These are phyloP conservation scores for Eulemur rubriventer DNA, from an alignment of 2,797 vertebrate genomes.

Conservation along the genomic window DNA sequence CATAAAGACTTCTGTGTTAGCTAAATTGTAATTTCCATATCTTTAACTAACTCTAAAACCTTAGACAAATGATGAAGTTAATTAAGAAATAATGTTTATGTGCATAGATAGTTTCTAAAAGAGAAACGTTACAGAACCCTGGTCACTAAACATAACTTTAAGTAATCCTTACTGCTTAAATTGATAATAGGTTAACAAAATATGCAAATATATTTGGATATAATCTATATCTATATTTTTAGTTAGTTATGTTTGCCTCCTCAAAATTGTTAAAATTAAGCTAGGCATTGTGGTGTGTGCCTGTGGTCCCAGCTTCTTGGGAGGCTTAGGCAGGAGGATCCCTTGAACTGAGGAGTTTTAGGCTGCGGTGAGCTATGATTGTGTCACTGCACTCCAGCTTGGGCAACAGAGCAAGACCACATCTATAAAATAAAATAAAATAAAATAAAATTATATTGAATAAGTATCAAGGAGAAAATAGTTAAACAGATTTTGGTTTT, in stretches of 20 bases:
- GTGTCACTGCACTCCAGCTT: too few relatives aligned
- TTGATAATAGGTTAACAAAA: constrained; percentile 10
- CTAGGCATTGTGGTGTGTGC: too few relatives aligned
- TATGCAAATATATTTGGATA: neutral
- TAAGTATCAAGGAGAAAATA: neutral
- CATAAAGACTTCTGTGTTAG: neutral
- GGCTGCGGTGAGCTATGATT: too few relatives aligned
- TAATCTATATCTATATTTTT: neutral
- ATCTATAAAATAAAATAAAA: neutral
- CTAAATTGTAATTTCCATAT: constrained; percentile 23
- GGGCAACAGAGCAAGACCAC: too few relatives aligned
- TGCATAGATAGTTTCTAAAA: neutral
- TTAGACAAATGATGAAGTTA: constrained; percentile 23
- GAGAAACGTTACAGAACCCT: neutral
- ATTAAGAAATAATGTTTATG: neutral
- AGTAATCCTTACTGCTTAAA: constrained; percentile 2
- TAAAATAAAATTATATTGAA: neutral
- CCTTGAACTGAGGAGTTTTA: too few relatives aligned
- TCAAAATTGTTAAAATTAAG: constrained; percentile 34
- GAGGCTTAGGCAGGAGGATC: too few relatives aligned
- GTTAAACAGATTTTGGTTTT: constrained; percentile 15
- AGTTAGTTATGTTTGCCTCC: neutral
- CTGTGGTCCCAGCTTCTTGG: too few relatives aligned
- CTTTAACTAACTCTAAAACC: constrained; percentile 31
- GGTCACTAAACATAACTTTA: neutral